Conservation (phyloP, 2,888 invertebrate genomes). For the Abrostola triplasia region DNA sequence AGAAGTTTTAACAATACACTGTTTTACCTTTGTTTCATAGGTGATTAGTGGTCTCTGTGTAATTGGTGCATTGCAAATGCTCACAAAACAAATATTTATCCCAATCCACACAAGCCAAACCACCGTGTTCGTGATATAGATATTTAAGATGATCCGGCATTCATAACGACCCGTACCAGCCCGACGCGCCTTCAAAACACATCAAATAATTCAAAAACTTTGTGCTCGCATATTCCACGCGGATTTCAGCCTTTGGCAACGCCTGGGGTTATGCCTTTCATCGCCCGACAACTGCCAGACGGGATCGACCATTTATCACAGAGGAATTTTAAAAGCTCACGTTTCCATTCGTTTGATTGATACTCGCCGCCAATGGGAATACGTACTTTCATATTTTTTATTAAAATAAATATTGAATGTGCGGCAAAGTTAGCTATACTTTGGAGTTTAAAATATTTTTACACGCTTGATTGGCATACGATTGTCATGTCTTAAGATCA, state of each 20-base stretch:
- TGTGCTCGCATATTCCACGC: slow-evolving; percentile 1
- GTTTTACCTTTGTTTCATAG: too few relatives aligned
- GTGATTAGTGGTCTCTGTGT: too few relatives aligned
- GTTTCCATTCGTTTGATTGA: slow-evolving; percentile 44
- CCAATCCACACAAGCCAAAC: too few relatives aligned
- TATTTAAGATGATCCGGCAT: background rate
- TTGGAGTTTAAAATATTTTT: too few relatives aligned
- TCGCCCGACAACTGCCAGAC: slow-evolving; percentile 37
- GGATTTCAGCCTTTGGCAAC: background rate
- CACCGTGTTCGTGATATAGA: background rate
- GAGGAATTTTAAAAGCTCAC: slow-evolving; percentile 42
- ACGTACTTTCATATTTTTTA: slow-evolving; percentile 18
- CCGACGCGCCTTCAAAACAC: background rate
- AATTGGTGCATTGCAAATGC: too few relatives aligned
- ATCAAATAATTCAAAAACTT: slow-evolving; percentile 3
- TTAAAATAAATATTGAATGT: background rate
- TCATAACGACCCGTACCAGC: background rate
- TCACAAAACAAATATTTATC: too few relatives aligned
- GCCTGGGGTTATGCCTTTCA: slow-evolving; percentile 30
- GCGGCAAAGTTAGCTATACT: too few relatives aligned
- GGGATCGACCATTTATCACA: slow-evolving; percentile 44
- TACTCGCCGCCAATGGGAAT: slow-evolving; percentile 14
- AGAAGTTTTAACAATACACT: too few relatives aligned
- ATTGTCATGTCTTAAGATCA: too few relatives aligned
- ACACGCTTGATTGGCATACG: too few relatives aligned